Base-by-base conservation (phyloP, 2,888 invertebrate genomes). In the Phortica okadai region DNA sequence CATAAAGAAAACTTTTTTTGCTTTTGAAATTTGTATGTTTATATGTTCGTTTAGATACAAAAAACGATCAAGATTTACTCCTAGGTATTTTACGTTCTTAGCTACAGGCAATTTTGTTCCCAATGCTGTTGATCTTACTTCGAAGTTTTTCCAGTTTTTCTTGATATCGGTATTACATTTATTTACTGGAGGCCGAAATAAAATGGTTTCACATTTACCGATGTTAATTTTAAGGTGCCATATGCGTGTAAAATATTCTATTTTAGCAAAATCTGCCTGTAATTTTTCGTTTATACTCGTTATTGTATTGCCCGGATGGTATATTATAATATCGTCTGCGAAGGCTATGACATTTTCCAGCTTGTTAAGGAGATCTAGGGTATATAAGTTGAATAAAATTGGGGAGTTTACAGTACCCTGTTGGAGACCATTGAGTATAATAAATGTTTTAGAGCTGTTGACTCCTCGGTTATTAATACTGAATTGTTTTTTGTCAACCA, bases 301-400 rank as follows among this genome's bases (percentile, higher is more conserved):
- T 2, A 76, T 62, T 62, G 42, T 76, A 33, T 73, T 11, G 42
- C 58, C 76, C 5, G 56, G 16, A n/a, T 74, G 66, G 25, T 44
- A 76, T 42, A 74, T 72, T 11, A 75, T 75, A 5, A 77, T 74
- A 64, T 77, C 75, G 50, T 77, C 77, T 1, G 76, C 72, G 33
- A 67, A 72, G 54, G 45, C 67, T n/a, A 77, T 56, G 6, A 78
- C 73, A 41, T 70, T 70, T 56, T 75, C 64, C 10, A 75, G 42
- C 59, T 75, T 21, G 2, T 67, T 58, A 16, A 70, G 64, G 0
- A 75, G 45, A 58, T 74, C 72, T 5, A 14, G 50, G 6, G 75
- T 66, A 66, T 33, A 74, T 21, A n/a, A 77, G n/a, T 59, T 64
- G 25, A 33, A 64, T 10, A 64, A 33, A 7, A 14, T 33, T 25